phyloP scores from a whole-genome alignment of 2,797 vertebrate species.

The Pangasius djambal region DNA sequence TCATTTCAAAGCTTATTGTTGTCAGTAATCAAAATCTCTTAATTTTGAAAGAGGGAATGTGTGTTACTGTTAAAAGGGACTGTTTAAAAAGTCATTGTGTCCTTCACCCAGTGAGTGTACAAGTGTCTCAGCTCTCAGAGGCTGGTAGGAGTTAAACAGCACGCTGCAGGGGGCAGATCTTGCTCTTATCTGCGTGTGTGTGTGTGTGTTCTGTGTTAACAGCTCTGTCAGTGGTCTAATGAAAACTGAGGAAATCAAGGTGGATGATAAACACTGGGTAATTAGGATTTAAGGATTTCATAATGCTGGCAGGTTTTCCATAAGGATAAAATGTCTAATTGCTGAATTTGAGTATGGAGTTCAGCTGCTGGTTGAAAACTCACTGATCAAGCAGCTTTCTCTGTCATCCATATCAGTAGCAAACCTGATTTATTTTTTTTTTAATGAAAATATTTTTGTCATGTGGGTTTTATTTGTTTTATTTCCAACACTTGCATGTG shows the following conservation, averaged over 20 bases:
- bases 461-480: neutral
- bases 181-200: neutral
- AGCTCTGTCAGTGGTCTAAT: slow-evolving; percentile 13
- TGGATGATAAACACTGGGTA: slow-evolving; percentile 10
- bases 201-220: neutral
- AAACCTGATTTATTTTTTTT: neutral
- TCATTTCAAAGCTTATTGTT: neutral
- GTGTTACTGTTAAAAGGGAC: neutral
- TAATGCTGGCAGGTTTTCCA: slow-evolving; percentile 12
- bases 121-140: neutral
- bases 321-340: neutral
- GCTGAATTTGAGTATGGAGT: neutral
- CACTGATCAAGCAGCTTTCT: neutral
- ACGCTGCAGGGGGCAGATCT: neutral
- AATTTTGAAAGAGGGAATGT: neutral
- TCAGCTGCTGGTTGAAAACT: neutral
- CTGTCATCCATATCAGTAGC: neutral
- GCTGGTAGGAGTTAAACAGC: slow-evolving; percentile 1
- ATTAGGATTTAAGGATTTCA: slow-evolving; percentile 16
- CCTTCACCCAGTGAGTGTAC: neutral
- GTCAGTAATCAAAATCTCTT: neutral
- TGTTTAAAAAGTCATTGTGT: slow-evolving; percentile 6
- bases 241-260: slow-evolving; percentile 7
- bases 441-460: neutral
- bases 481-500: neutral